Conservation (phyloP, 2,113 vertebrate species). For the Protobothrops mucrosquamatus region DNA sequence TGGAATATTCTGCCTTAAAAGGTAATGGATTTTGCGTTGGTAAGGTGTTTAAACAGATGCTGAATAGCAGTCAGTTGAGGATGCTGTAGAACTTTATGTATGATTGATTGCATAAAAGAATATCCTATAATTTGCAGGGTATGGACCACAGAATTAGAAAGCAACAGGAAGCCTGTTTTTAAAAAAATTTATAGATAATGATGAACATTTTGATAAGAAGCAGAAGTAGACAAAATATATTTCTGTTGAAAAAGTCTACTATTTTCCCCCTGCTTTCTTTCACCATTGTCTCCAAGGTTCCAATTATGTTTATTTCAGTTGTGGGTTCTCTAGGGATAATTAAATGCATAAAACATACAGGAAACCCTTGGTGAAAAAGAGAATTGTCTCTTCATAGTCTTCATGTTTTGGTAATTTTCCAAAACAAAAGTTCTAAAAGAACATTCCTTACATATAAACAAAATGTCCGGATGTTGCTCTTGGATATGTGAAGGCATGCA, state of each 20-base stretch:
- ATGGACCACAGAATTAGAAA: neutral
- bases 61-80: no score
- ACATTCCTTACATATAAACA: neutral
- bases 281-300: neutral
- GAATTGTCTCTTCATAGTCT: neutral
- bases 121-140: slow-evolving; percentile 5
- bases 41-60: no score
- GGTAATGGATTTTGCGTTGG: no score
- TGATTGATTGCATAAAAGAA: neutral
- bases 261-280: neutral
- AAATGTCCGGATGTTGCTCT: neutral
- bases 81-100: neutral
- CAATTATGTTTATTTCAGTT: neutral
- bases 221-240: neutral
- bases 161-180: neutral
- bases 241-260: neutral
- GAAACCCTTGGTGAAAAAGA: neutral
- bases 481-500: neutral
- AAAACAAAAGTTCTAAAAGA: neutral
- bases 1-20: no score
- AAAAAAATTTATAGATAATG: neutral
- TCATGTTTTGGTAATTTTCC: neutral
- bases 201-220: neutral
- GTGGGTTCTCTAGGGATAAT: neutral
- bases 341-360: neutral